Evolutionary conservation across 2,888 invertebrate species (phyloP).

Genomic region (Acanthococcus lagerstroemiae): DNA sequence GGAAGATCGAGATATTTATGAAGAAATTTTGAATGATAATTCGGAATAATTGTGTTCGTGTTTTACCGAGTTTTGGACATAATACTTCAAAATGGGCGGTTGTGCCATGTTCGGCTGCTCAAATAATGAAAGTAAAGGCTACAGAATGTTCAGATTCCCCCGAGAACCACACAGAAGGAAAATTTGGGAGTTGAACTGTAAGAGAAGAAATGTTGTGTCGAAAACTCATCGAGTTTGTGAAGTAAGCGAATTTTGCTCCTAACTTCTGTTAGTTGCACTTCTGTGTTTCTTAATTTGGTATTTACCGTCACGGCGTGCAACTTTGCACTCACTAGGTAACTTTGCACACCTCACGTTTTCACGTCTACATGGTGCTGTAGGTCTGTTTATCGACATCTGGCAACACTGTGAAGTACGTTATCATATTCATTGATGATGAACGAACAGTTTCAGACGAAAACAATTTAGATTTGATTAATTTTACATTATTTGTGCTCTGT

Average conservation of each 20-base stretch:
- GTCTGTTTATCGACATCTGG: no score
- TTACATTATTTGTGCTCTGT: no score
- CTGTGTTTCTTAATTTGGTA: not conserved
- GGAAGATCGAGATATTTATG: not conserved
- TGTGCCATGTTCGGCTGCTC: not conserved
- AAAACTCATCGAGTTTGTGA: not conserved
- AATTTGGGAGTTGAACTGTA: slow-evolving; percentile 3
- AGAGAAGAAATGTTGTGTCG: not conserved
- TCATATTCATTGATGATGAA: no score
- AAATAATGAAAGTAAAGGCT: not conserved
- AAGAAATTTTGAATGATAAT: not conserved
- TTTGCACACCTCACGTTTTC: no score
- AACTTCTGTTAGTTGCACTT: not conserved
- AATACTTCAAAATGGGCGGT: not conserved
- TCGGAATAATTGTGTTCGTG: not conserved
- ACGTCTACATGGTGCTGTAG: no score
- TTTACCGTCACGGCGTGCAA: no score
- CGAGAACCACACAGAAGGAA: not conserved
- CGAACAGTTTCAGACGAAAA: no score
- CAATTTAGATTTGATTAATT: no score
- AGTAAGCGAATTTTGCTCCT: not conserved
- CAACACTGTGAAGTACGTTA: no score
- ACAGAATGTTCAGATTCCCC: slow-evolving; percentile 7
- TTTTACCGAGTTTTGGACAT: not conserved
- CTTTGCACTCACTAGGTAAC: no score